phyloP scores from a whole-genome alignment of 37 sponge, comb jelly and placozoan species.

The Crambe crambe region DNA sequence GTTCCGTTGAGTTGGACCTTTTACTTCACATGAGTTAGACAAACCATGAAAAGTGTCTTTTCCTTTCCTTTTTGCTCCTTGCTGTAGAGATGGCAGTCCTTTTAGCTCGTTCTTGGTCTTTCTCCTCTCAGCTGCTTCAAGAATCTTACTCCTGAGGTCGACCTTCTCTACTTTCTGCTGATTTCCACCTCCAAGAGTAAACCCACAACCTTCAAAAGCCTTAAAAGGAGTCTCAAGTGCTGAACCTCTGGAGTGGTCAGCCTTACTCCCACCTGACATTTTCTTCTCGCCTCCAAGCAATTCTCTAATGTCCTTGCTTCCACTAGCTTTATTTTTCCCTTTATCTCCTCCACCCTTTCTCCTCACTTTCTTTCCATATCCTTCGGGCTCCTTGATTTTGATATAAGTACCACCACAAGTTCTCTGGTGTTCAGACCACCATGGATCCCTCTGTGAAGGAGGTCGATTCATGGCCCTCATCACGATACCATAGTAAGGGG shows the following conservation, averaged over 20 bases:
- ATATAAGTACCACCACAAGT: conserved; percentile 83
- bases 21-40: no score
- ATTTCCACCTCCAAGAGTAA: neutral
- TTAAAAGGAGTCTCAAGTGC: neutral
- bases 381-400: conserved; percentile 86
- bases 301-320: conserved; percentile 17
- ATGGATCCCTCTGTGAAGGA: conserved; percentile 80
- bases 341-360: neutral
- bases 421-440: conserved; percentile 87
- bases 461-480: conserved; percentile 95
- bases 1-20: neutral
- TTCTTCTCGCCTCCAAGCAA: neutral
- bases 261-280: neutral
- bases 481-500: conserved; percentile 89
- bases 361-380: conserved; percentile 49
- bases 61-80: neutral
- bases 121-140: conserved; percentile 46
- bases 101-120: neutral
- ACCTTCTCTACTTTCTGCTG: neutral
- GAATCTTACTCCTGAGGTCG: conserved; percentile 17
- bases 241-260: neutral
- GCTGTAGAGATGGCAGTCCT: neutral
- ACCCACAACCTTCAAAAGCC: conserved; percentile 13
- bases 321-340: neutral
- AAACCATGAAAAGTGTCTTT: neutral